Base-by-base conservation (phyloP, 2,888 invertebrate species). In the Philaethria dido region DNA sequence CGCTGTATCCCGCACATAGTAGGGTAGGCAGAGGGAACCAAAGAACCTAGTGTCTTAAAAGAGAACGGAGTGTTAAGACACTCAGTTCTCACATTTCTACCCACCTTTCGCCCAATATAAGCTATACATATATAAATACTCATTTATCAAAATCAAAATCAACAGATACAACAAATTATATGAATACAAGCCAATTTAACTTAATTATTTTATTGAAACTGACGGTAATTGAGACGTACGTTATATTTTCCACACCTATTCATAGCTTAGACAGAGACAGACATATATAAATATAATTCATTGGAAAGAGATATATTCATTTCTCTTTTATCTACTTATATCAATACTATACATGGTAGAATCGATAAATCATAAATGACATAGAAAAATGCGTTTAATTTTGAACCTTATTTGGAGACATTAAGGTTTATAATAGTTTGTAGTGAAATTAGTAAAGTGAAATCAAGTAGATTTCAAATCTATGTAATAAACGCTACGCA, bases 401-500 rank as follows among this genome's bases (percentile, higher is more conserved):
- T 61, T 45, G 11, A 57, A 66, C 72, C 62, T 57, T 75, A 69
- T 44, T 0, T 0, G 1, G 3, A 5, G 1, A 0, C 0, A 0
- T 18, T 73, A 75, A 62, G 70, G 67, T 70, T 48, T 20, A 54
- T 33, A 71, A 72, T 76, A 1, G 48, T 29, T 66, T 75, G 65
- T 9, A 11, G 8, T 0, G 13, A 29, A n/a, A 72, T 68, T 74
- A 77, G 74, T 72, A 75, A 73, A 76, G 80, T 77, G 80, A 80
- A 80, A 82, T 78, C 80, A 75, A 78, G 76, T 73, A 71, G 81
- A 82, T 85, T 81, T 75, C 78, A 76, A 75, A 76, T 77, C 77
- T 80, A 77, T 80, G 82, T 81, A 83, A 86, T 85, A 86, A 85
- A 83, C 80, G 78, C 77, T 80, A 81, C 82, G 83, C 83, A 83